Evolutionary conservation across 1,140 invertebrate genomes (phyloP).

Genomic region (Zaprionus davidi): DNA sequence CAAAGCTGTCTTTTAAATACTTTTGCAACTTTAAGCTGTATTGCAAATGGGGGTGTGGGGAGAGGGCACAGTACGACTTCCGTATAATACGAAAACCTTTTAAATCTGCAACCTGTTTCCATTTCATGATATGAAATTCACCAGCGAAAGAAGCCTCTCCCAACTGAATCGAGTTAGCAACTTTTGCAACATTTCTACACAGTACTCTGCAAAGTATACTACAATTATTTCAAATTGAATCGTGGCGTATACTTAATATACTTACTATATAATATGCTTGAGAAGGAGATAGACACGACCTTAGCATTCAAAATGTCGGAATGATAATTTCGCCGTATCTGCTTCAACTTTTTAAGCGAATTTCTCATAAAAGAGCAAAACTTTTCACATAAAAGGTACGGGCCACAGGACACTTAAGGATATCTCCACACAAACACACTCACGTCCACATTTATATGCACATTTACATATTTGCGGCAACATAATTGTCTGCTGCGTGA

Average conservation of each 20-base stretch:
- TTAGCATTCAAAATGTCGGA: constrained; percentile 40
- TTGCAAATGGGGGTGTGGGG: not conserved
- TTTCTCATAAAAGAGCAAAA: constrained; percentile 62
- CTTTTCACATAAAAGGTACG: constrained; percentile 63
- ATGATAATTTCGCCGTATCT: constrained; percentile 65
- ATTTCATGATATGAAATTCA: not conserved
- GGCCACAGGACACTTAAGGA: constrained; percentile 40
- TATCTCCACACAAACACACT: constrained; percentile 18
- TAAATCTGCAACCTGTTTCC: not conserved
- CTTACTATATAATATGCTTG: not conserved
- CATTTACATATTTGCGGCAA: constrained; percentile 60
- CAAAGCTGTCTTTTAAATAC: not conserved
- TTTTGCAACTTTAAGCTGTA: constrained; percentile 1
- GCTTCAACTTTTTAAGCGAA: constrained; percentile 60
- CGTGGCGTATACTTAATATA: not conserved
- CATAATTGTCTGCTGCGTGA: constrained; percentile 59
- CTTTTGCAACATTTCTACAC: not conserved
- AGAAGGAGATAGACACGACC: not conserved
- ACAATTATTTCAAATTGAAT: not conserved
- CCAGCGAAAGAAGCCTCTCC: not conserved
- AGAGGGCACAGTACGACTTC: not conserved
- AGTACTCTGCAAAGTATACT: not conserved
- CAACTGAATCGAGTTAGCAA: not conserved
- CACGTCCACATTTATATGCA: constrained; percentile 35
- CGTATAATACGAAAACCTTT: not conserved